phyloP scores from a whole-genome alignment of 2,113 vertebrate species.

The Daubentonia madagascariensis region DNA sequence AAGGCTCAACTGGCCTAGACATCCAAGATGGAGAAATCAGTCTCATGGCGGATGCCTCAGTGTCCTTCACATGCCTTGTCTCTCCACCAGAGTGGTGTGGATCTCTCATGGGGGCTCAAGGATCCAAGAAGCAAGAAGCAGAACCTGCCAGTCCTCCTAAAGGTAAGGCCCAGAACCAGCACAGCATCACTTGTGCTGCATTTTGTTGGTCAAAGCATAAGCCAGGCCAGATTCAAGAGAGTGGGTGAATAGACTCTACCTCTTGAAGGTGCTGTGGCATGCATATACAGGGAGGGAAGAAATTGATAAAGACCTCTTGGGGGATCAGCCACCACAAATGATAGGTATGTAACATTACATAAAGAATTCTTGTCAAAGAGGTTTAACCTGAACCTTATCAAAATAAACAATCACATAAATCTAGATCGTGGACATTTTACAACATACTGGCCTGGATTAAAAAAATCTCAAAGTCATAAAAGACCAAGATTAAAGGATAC shows the following conservation, averaged over 20 bases:
- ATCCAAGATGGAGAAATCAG: neutral
- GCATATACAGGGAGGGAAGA: neutral
- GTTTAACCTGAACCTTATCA: neutral
- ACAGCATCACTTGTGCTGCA: neutral
- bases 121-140: neutral
- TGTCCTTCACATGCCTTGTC: neutral
- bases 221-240: neutral
- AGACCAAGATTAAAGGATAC: neutral
- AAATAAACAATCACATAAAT: neutral
- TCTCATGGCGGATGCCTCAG: neutral
- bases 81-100: neutral
- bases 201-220: neutral
- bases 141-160: neutral
- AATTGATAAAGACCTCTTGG: neutral
- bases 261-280: neutral
- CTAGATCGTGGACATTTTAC: neutral
- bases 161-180: neutral
- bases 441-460: neutral
- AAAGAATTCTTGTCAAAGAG: neutral
- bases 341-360: neutral
- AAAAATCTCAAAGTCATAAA: neutral
- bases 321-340: neutral
- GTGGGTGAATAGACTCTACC: neutral
- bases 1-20: neutral
- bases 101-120: neutral